Percentiles rank a stretch among this genome's conserved stretches.
These are phyloP conservation scores for Zaprionus lachaisei DNA, from an alignment of 1,140 invertebrate genomes.

Conservation along the genomic window DNA sequence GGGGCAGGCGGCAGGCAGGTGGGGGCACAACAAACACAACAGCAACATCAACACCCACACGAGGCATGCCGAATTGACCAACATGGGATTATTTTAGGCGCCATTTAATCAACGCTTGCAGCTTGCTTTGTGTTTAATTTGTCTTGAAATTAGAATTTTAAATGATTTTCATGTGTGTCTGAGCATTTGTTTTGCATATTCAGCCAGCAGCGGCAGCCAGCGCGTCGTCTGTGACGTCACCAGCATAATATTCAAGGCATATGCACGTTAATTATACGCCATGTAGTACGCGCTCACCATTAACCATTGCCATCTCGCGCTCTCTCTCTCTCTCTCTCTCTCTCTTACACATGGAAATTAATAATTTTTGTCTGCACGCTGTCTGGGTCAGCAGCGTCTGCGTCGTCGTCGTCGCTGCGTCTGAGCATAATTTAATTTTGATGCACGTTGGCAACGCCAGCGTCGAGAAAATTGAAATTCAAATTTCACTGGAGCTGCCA, in stretches of 20 bases:
- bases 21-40: no score
- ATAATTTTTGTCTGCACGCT: conserved; percentile 80
- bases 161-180: conserved; percentile 61
- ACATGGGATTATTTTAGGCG: conserved; percentile 66
- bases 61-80: conserved; percentile 67
- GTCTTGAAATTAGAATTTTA: conserved; percentile 83
- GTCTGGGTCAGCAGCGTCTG: conserved; percentile 71
- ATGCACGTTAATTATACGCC: conserved; percentile 82
- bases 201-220: conserved; percentile 32
- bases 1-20: background rate
- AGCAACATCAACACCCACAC: conserved; percentile 49
- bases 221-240: conserved; percentile 65
- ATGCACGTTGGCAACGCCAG: conserved; percentile 59
- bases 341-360: conserved; percentile 52
- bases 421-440: conserved; percentile 81
- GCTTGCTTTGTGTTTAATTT: conserved; percentile 78
- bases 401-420: conserved; percentile 38
- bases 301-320: conserved; percentile 46
- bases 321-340: background rate
- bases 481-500: conserved; percentile 67
- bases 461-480: conserved; percentile 73
- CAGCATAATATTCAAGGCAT: conserved; percentile 75
- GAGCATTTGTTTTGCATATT: conserved; percentile 67
- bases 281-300: conserved; percentile 64
- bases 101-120: conserved; percentile 77